Base-by-base conservation (phyloP, 2,113 vertebrate species). In the Trachemys scripta region DNA sequence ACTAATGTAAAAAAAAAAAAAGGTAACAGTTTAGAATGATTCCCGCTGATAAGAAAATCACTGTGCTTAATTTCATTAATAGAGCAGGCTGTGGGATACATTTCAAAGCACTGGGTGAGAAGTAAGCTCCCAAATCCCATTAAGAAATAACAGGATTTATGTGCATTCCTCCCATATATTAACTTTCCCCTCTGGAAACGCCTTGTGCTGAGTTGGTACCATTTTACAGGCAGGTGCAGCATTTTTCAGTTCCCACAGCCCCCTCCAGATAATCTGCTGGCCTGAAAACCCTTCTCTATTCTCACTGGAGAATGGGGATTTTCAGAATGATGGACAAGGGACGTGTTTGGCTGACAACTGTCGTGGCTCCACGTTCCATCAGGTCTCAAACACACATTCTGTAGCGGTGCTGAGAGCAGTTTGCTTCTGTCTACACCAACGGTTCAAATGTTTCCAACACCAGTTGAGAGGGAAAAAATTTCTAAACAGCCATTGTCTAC, bases 61-160 rank as follows among this genome's bases (percentile, higher is more conserved):
- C 89, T 91, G 79, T 94, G 92, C 85, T 96, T 94, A 96, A 97
- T 95, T 96, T 97, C 81, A 38, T 96, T 94, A 93, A 62, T 72
- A 76, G 93, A 95, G 85, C 88, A 89, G 91, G 72, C 96, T 88
- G 88, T 91, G 94, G 90, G 93, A 96, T 96, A 88, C 86, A 95
- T 97, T 97, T 97, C 96, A 97, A 97, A 97, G 96, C 91, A 88
- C 0, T 0, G 96, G 96, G 85, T 94, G 90, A 97, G 95, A 95
- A 95, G 94, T 97, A 97, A 97, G 94, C 95, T 96, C 95, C 93
- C 85, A 97, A 97, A 98, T 98, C 97, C 97, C 96, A 97, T 97
- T 97, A 97, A 97, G 97, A 95, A 97, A 96, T 97, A 97, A 96
- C 97, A 95, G 97, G 97, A 97, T 98, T 97, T 97, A 95, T 97